Percentiles rank a stretch among this genome's conserved stretches.
Conservation (phyloP, 2,797 vertebrate genomes). For the Lepus townsendii region DNA sequence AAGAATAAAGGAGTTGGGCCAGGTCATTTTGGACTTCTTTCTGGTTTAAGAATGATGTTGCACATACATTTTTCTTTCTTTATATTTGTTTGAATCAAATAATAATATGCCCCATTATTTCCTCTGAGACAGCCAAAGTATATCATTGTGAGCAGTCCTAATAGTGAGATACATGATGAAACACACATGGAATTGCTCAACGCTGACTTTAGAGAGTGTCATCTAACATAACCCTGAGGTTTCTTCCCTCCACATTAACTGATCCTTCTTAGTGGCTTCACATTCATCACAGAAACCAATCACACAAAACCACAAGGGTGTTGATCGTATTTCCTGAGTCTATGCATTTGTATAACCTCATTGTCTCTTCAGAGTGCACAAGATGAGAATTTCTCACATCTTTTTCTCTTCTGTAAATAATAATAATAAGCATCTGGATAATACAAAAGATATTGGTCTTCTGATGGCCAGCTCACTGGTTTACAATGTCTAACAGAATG, state of each 20-base stretch:
- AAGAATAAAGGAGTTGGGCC: background rate
- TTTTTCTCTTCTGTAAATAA: conserved; percentile 63
- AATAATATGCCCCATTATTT: conserved; percentile 24
- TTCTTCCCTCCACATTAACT: background rate
- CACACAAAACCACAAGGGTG: conserved; percentile 45
- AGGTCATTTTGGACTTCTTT: background rate
- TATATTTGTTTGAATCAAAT: conserved; percentile 61
- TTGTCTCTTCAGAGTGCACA: conserved; percentile 36
- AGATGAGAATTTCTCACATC: conserved; percentile 63
- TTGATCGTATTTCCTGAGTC: conserved; percentile 47
- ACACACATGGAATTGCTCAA: background rate
- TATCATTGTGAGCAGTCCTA: background rate
- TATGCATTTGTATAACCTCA: conserved; percentile 73
- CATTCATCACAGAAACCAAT: conserved; percentile 62
- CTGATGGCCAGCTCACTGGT: conserved; percentile 23
- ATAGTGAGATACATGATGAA: conserved; percentile 48
- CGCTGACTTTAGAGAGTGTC: background rate
- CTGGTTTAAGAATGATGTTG: conserved; percentile 6
- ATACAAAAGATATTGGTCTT: background rate
- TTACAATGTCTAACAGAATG: conserved; percentile 23
- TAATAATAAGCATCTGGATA: conserved; percentile 42
- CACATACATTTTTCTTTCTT: conserved; percentile 52
- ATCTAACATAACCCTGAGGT: background rate
- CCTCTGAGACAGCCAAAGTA: conserved; percentile 39
- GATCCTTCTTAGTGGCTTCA: conserved; percentile 10